Evolutionary conservation across 2,113 vertebrate species (phyloP).

Genomic region (Pagrus major): DNA sequence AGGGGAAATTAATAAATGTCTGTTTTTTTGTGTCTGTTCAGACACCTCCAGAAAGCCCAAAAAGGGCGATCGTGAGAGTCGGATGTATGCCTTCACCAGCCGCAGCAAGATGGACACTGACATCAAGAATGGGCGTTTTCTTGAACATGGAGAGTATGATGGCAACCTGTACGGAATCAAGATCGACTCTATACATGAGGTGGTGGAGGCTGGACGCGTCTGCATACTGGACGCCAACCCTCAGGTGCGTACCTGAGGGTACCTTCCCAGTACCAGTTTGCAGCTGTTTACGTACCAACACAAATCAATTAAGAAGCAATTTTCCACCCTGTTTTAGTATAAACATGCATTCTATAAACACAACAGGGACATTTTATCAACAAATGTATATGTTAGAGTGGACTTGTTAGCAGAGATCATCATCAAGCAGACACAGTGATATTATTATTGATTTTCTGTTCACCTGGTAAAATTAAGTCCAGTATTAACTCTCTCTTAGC

Average conservation of each 20-base stretch:
- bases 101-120: constrained; percentile 94
- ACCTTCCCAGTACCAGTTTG: too few relatives aligned
- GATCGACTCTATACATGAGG: constrained; percentile 94
- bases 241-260: constrained; percentile 89
- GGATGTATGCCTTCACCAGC: constrained; percentile 92
- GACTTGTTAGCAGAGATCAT: too few relatives aligned
- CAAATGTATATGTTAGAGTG: too few relatives aligned
- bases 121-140: constrained; percentile 91
- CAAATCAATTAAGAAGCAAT: neutral
- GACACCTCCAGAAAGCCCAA: constrained; percentile 94
- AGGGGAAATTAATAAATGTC: neutral
- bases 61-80: constrained; percentile 89
- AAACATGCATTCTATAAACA: neutral
- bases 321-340: neutral
- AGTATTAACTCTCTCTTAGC: too few relatives aligned
- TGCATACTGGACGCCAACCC: constrained; percentile 96
- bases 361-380: too few relatives aligned
- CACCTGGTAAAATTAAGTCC: too few relatives aligned
- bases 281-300: neutral
- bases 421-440: too few relatives aligned
- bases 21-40: constrained; percentile 52
- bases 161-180: constrained; percentile 95
- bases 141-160: constrained; percentile 96
- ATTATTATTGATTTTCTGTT: too few relatives aligned
- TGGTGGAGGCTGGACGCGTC: constrained; percentile 92